Evolutionary conservation across 1,140 invertebrate species (phyloP).

Genomic region (Phortica variegata): DNA sequence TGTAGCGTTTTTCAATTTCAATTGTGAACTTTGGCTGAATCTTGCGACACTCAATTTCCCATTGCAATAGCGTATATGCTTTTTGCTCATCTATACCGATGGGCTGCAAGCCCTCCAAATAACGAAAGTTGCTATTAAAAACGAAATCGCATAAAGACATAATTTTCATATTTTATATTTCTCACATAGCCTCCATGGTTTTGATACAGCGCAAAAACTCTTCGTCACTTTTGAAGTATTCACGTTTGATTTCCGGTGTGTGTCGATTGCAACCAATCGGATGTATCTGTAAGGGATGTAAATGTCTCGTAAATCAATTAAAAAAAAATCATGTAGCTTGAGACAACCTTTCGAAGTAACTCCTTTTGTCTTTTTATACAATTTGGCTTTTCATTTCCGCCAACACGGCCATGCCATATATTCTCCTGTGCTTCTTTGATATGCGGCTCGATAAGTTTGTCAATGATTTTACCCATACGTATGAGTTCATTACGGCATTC

Average conservation of each 20-base stretch:
- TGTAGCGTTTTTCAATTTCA: constrained; percentile 56
- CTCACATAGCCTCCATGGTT: constrained; percentile 40
- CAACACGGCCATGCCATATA: constrained; percentile 3
- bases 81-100: constrained; percentile 61
- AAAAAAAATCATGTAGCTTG: too few relatives aligned
- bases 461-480: constrained; percentile 48
- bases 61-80: constrained; percentile 28
- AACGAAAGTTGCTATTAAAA: constrained; percentile 45
- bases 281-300: not conserved
- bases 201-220: constrained; percentile 32
- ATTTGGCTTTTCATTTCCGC: not conserved
- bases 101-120: constrained; percentile 58
- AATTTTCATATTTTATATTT: not conserved
- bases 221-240: constrained; percentile 14
- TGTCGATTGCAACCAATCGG: not conserved
- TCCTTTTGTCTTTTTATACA: constrained; percentile 7
- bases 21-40: constrained; percentile 37
- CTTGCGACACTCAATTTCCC: constrained; percentile 20
- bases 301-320: too few relatives aligned
- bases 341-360: too few relatives aligned
- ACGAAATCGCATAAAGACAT: not conserved
- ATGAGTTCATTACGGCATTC: constrained; percentile 47
- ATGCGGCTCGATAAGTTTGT: constrained; percentile 38
- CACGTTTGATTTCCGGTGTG: not conserved
- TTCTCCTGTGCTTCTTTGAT: constrained; percentile 23